Percentiles rank a stretch among this genome's conserved stretches.
Conservation (phyloP, 2,797 vertebrate genomes). For the Anguilla anguilla region DNA sequence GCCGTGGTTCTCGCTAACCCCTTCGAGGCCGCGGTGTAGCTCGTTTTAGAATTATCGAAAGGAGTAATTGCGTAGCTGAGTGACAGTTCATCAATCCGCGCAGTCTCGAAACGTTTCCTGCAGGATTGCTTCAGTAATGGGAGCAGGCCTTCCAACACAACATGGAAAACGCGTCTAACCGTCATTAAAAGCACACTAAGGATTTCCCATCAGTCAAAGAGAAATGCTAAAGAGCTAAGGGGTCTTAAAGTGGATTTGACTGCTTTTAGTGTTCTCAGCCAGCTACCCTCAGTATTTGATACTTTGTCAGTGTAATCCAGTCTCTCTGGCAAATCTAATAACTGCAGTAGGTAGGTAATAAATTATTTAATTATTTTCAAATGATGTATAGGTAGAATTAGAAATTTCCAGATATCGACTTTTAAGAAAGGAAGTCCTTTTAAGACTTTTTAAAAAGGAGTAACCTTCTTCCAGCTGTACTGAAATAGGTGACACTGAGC, state of each 20-base stretch:
- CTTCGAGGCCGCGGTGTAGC: constrained; percentile 45
- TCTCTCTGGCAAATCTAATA: background rate
- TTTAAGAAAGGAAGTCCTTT: too few relatives aligned
- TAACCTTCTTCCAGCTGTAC: too few relatives aligned
- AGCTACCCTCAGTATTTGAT: background rate
- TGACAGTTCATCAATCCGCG: constrained; percentile 56
- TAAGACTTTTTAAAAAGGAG: too few relatives aligned
- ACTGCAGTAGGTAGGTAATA: background rate
- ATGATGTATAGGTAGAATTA: background rate
- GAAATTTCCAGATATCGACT: background rate
- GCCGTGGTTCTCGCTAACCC: constrained; percentile 39
- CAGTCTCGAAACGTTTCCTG: constrained; percentile 48
- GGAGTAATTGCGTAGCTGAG: constrained; percentile 49
- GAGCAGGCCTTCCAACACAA: constrained; percentile 53
- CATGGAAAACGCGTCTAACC: constrained; percentile 48
- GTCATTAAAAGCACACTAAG: constrained; percentile 48
- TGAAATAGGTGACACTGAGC: too few relatives aligned
- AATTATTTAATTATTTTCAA: background rate
- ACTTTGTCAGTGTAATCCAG: background rate
- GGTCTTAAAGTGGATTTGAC: constrained; percentile 15
- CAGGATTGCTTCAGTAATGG: constrained; percentile 48
- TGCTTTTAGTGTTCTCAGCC: background rate
- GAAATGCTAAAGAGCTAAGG: constrained; percentile 28
- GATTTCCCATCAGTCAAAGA: constrained; percentile 43
- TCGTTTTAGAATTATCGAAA: constrained; percentile 49